Conservation (phyloP, 2,888 invertebrate species). For the Leucania comma region DNA sequence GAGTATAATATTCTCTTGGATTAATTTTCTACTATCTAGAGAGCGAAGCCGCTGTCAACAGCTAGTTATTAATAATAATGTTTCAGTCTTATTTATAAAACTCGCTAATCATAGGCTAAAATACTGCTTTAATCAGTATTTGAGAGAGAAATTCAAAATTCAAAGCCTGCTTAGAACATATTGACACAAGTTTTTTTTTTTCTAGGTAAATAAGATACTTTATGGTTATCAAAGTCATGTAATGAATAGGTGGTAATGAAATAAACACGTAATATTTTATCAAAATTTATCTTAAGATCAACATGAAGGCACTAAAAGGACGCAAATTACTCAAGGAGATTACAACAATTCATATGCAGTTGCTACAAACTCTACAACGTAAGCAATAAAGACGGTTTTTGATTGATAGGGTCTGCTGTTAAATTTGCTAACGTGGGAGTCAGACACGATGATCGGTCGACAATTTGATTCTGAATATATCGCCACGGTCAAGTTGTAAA, state of each 20-base stretch:
- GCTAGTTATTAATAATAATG: too few species aligned
- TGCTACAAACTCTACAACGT: constrained; percentile 35
- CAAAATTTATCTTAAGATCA: constrained; percentile 69
- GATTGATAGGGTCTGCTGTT: constrained; percentile 18
- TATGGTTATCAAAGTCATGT: constrained; percentile 5
- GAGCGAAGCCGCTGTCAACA: too few species aligned
- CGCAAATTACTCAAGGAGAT: constrained; percentile 79
- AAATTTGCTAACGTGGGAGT: constrained; percentile 81
- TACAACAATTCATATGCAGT: constrained; percentile 48
- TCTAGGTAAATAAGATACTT: neutral
- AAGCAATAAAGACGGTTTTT: constrained; percentile 66
- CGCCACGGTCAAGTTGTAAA: constrained; percentile 82
- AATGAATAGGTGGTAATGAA: constrained; percentile 49
- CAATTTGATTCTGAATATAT: constrained; percentile 88
- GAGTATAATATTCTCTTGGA: too few species aligned
- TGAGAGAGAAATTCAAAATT: too few species aligned
- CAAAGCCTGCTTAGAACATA: too few species aligned
- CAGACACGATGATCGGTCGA: constrained; percentile 85
- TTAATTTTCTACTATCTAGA: too few species aligned
- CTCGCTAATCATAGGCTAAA: too few species aligned
- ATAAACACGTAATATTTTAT: constrained; percentile 68
- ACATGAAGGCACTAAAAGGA: constrained; percentile 77
- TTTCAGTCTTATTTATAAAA: too few species aligned
- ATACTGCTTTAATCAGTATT: too few species aligned
- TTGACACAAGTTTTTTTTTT: too few species aligned